Evolutionary conservation across 2,888 invertebrate genomes (phyloP).

Genomic region (Euzophera pinguis): DNA sequence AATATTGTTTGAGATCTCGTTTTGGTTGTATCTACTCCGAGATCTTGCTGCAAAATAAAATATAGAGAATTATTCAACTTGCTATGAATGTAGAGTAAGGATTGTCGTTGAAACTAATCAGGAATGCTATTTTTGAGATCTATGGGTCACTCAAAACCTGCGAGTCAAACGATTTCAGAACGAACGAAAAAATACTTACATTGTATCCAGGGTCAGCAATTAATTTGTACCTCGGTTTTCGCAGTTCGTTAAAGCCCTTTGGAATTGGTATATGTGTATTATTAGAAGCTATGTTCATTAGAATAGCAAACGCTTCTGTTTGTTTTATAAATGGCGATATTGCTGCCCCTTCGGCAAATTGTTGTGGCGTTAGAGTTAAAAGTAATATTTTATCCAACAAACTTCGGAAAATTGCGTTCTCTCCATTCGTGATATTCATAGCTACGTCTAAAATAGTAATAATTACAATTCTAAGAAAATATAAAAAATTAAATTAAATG

Average conservation of each 20-base stretch:
- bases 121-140: too few species aligned
- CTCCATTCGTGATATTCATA: not conserved
- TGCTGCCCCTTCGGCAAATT: not conserved
- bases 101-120: too few species aligned
- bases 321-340: not conserved
- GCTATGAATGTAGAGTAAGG: too few species aligned
- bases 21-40: not conserved
- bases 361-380: conserved; percentile 4
- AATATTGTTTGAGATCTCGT: not conserved
- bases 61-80: not conserved
- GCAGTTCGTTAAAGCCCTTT: not conserved
- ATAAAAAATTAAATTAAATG: too few species aligned
- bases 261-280: not conserved
- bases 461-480: too few species aligned
- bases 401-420: not conserved
- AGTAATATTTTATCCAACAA: not conserved
- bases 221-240: conserved; percentile 1
- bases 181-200: not conserved
- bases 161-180: too few species aligned
- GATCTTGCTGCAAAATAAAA: not conserved
- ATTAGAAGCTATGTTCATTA: conserved; percentile 3
- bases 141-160: too few species aligned
- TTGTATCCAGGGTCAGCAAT: not conserved
- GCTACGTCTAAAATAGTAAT: too few species aligned
- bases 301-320: not conserved